Percentiles rank a stretch among this genome's conserved stretches.
These are phyloP conservation scores for Allobates femoralis DNA, from an alignment of 2,797 vertebrate species.

Conservation along the genomic window DNA sequence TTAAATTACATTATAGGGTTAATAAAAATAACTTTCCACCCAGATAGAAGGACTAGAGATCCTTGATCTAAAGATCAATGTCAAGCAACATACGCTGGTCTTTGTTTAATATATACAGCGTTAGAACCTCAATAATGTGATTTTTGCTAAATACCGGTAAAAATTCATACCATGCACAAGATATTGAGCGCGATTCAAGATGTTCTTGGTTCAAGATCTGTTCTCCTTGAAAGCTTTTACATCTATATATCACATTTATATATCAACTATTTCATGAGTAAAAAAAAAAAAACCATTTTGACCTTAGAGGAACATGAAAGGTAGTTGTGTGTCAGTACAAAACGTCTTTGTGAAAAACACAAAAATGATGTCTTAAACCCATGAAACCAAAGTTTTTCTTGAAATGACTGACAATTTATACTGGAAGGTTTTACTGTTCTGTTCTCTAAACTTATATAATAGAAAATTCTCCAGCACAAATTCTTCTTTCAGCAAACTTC, in stretches of 20 bases:
- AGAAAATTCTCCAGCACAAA: neutral
- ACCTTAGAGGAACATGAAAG: neutral
- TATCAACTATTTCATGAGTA: neutral
- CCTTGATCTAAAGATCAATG: no score
- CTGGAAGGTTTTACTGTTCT: neutral
- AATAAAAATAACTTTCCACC: no score
- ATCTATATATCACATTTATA: neutral
- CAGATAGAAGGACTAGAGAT: no score
- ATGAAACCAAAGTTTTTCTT: neutral
- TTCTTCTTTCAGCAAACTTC: neutral
- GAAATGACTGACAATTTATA: neutral
- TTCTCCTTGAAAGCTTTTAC: constrained; percentile 2
- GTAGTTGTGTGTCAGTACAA: neutral
- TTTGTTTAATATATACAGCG: no score
- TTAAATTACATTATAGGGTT: neutral
- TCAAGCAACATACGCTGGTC: no score
- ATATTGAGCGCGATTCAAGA: neutral
- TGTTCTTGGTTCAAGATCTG: neutral
- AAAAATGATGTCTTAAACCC: neutral
- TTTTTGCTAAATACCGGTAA: neutral
- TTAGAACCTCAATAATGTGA: no score
- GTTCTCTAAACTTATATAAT: neutral
- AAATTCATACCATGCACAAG: neutral
- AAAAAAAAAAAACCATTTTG: neutral
- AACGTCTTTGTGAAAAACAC: neutral